phyloP scores from a whole-genome alignment of 2,113 vertebrate species.

The Rhinoderma darwinii region DNA sequence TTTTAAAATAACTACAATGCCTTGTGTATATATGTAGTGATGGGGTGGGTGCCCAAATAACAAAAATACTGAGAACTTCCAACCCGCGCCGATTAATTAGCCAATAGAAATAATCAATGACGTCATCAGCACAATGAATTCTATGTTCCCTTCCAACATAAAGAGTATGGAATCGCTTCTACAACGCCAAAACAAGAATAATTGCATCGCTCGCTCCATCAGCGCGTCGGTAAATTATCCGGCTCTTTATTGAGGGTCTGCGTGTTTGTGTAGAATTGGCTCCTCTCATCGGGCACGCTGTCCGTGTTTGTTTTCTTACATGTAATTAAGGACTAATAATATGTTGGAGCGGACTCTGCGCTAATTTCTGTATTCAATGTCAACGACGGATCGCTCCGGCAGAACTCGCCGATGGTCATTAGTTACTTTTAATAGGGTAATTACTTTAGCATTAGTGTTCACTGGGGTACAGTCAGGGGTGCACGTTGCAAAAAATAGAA shows the following conservation, averaged over 20 bases:
- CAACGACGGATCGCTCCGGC: background rate
- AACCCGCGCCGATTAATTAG: background rate
- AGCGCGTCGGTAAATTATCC: constrained; percentile 7
- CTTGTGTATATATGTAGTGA: background rate
- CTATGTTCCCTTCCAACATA: background rate
- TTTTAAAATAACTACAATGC: no score
- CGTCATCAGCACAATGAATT: background rate
- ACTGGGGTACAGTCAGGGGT: background rate
- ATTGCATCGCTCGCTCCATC: constrained; percentile 19
- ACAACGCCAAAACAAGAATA: constrained; percentile 20
- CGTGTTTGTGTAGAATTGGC: constrained; percentile 24
- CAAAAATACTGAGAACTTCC: background rate
- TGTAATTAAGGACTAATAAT: constrained; percentile 43
- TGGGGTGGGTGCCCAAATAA: background rate
- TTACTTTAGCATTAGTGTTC: background rate
- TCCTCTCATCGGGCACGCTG: constrained; percentile 1
- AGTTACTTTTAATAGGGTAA: background rate
- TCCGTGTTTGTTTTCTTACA: constrained; percentile 34
- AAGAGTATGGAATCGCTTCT: constrained; percentile 17
- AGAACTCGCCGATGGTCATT: background rate
- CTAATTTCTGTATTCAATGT: constrained; percentile 12
- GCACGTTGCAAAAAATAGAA: background rate
- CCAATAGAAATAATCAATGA: background rate
- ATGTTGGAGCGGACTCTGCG: background rate
- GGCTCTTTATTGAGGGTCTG: background rate